Base-by-base conservation (phyloP, 2,888 invertebrate species). In the Drosophila mulleri region DNA sequence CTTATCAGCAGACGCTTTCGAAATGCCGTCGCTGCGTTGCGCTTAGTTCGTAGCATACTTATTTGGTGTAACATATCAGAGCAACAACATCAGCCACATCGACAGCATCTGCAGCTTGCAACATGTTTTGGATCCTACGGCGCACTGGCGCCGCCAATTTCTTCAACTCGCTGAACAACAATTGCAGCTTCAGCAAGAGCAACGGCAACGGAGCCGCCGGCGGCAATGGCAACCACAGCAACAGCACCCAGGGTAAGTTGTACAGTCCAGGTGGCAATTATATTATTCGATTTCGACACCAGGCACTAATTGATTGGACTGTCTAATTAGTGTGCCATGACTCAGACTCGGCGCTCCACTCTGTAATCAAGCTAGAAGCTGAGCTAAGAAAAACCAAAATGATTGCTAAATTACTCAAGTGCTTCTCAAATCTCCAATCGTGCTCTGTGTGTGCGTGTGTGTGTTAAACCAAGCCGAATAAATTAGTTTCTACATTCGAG, bases 121-220 rank as follows among this genome's bases (percentile, higher is more conserved):
- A 20, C 64, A 87, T 87, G 86, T 87, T 91, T 90, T 90, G 90
- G 90, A 90, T 90, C 72, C 77, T 90, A 65, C 77, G 91, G 42
- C 90, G 90, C 67, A 90, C 90, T 3, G 90, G 90, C 52, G 90
- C 90, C 44, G 90, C 82, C 68, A 90, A 91, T 72, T 90, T 90
- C 63, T 90, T 90, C 60, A 90, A 89, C 70, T 91, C 91, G 35
- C 72, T 90, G 20, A 90, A 91, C 80, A 90, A 90, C 67, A 90
- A 90, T 76, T 90, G 90, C 80, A 89, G 78, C 70, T 83, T 89
- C 32, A 75, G 80, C 47, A 91, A 84, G 61, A 60, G 76, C 65
- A 88, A 72, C 26, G 67, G 68, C 58, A 80, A 69, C 26, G 80
- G 79, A 29, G 74, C 66, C 44, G 58, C 67, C 78, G 56, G 54